Evolutionary conservation across 2,888 invertebrate species (phyloP).

Genomic region (Gibbula magus): DNA sequence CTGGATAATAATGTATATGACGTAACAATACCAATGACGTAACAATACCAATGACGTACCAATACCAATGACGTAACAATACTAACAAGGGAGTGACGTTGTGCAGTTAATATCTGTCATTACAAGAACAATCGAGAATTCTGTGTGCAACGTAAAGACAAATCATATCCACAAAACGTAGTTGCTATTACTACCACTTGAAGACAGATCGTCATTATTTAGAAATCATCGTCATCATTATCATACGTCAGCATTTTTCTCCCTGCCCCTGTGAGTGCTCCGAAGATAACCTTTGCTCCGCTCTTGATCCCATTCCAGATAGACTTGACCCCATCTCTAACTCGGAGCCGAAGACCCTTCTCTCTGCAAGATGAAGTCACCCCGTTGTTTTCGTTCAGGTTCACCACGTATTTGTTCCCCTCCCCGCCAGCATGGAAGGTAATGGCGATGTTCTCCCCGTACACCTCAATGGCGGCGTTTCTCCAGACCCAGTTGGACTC

Average conservation of each 20-base stretch:
- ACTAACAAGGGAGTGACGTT: too few species aligned
- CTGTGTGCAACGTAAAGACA: too few species aligned
- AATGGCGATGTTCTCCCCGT: not conserved
- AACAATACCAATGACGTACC: too few species aligned
- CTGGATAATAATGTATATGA: too few species aligned
- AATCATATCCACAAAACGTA: too few species aligned
- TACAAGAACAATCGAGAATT: too few species aligned
- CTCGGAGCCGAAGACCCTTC: not conserved
- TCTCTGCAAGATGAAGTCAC: not conserved
- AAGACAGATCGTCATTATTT: too few species aligned
- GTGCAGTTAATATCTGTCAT: too few species aligned
- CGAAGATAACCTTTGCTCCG: not conserved
- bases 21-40: too few species aligned
- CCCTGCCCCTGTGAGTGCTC: not conserved
- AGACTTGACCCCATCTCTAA: not conserved
- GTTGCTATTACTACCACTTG: too few species aligned
- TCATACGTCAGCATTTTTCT: not conserved
- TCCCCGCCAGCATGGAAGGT: not conserved
- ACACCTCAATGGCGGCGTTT: not conserved
- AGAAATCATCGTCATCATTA: too few species aligned
- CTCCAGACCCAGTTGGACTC: not conserved
- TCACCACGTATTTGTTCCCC: not conserved
- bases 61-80: too few species aligned
- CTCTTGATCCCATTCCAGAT: not conserved
- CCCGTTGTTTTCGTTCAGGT: not conserved